Percentiles rank a stretch among this genome's conserved stretches.
Evolutionary conservation across 2,113 vertebrate species (phyloP).

Genomic region (Laticauda colubrina): DNA sequence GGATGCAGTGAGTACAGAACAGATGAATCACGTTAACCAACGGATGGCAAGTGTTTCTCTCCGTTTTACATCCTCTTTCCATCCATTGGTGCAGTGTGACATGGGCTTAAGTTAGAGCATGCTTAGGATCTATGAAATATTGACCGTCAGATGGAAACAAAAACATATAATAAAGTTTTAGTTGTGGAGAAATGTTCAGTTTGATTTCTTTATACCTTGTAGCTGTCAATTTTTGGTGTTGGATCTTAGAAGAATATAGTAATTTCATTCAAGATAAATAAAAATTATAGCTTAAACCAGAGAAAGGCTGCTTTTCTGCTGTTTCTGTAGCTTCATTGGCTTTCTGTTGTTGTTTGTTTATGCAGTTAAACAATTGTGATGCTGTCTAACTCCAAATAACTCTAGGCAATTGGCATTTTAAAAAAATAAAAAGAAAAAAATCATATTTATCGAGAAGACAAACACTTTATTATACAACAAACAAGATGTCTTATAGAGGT

Average conservation of each 20-base stretch:
- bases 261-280: background rate
- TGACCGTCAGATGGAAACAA: background rate
- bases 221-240: background rate
- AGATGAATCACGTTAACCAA: too few relatives aligned
- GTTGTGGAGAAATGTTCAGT: background rate
- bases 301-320: background rate
- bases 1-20: too few relatives aligned
- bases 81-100: too few relatives aligned
- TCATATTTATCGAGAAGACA: background rate
- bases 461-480: background rate
- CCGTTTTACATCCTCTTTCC: too few relatives aligned
- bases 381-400: background rate
- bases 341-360: background rate
- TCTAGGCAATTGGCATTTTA: background rate
- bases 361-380: background rate
- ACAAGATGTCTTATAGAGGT: background rate
- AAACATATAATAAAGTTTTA: background rate
- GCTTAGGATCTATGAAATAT: background rate
- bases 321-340: background rate
- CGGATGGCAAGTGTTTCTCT: too few relatives aligned
- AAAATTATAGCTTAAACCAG: background rate
- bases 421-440: background rate
- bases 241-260: background rate
- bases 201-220: background rate
- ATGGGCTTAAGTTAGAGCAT: background rate